phyloP scores from a whole-genome alignment of 2,888 invertebrate genomes.

The Spodoptera picta region DNA sequence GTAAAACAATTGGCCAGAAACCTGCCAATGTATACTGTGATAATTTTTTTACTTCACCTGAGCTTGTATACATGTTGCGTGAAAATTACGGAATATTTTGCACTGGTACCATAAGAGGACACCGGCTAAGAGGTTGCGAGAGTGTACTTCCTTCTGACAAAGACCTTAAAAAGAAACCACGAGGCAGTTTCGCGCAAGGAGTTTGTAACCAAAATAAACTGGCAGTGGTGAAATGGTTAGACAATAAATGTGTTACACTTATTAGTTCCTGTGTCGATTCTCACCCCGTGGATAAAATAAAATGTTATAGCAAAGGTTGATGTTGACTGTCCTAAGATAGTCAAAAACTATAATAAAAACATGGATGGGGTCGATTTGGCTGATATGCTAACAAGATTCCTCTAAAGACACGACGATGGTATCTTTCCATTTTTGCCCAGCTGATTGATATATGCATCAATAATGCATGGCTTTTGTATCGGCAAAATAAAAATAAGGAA shows the following conservation, averaged over 20 bases:
- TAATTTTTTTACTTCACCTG: not conserved
- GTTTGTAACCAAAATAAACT: slow-evolving; percentile 36
- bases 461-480: not conserved
- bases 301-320: slow-evolving; percentile 10
- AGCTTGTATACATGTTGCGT: not conserved
- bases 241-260: slow-evolving; percentile 32
- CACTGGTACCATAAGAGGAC: slow-evolving; percentile 13
- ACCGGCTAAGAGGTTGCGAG: slow-evolving; percentile 28
- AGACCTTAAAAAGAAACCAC: slow-evolving; percentile 20
- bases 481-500: slow-evolving; percentile 1
- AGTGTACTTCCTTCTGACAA: slow-evolving; percentile 15
- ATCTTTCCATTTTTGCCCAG: slow-evolving; percentile 1
- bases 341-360: slow-evolving; percentile 3
- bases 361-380: slow-evolving; percentile 6
- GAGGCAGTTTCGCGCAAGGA: slow-evolving; percentile 20
- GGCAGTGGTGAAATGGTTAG: slow-evolving; percentile 26
- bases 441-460: not conserved
- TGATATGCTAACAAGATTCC: slow-evolving; percentile 5
- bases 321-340: slow-evolving; percentile 2
- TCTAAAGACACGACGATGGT: slow-evolving; percentile 4
- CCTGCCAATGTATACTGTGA: no score
- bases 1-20: no score
- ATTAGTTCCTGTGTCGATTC: slow-evolving; percentile 22
- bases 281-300: slow-evolving; percentile 17
- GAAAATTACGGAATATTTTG: slow-evolving; percentile 17